A percentile compares a stretch with the other conserved stretches of the same genome.
phyloP scores from a whole-genome alignment of 2,113 vertebrate genomes.

The Coptodon rendalli region DNA sequence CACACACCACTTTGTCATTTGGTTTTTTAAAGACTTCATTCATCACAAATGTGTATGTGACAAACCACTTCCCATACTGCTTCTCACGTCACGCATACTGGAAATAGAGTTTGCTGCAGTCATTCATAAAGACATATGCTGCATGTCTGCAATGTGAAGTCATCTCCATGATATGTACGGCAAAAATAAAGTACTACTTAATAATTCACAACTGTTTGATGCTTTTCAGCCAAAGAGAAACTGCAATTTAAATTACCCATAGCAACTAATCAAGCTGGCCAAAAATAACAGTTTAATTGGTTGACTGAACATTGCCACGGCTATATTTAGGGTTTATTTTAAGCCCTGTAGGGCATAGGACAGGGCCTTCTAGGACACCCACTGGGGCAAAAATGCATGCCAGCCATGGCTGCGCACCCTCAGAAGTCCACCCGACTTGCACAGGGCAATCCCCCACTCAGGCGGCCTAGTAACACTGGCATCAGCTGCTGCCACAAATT shows the following conservation, averaged over 20 bases:
- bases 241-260: slow-evolving; percentile 45
- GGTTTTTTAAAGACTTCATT: slow-evolving; percentile 7
- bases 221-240: not conserved
- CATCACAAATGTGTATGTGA: slow-evolving; percentile 14
- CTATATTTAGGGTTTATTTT: slow-evolving; percentile 66
- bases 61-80: slow-evolving; percentile 11
- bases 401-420: slow-evolving; percentile 23
- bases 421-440: slow-evolving; percentile 23
- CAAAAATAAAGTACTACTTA: not conserved
- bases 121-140: slow-evolving; percentile 12
- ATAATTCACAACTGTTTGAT: slow-evolving; percentile 22
- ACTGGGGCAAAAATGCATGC: slow-evolving; percentile 23
- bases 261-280: slow-evolving; percentile 42
- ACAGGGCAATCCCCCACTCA: slow-evolving; percentile 34
- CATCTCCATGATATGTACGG: not conserved
- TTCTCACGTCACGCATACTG: not conserved
- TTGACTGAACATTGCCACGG: slow-evolving; percentile 7
- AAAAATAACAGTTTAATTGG: slow-evolving; percentile 63
- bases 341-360: slow-evolving; percentile 33
- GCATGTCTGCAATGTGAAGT: not conserved
- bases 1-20: not conserved
- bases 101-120: not conserved
- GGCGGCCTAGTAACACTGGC: slow-evolving; percentile 22
- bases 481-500: slow-evolving; percentile 64
- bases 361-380: slow-evolving; percentile 22